Percentiles rank a stretch among this genome's conserved stretches.
Conservation (phyloP, 1,140 invertebrate species). For the Melanaphis sacchari region DNA sequence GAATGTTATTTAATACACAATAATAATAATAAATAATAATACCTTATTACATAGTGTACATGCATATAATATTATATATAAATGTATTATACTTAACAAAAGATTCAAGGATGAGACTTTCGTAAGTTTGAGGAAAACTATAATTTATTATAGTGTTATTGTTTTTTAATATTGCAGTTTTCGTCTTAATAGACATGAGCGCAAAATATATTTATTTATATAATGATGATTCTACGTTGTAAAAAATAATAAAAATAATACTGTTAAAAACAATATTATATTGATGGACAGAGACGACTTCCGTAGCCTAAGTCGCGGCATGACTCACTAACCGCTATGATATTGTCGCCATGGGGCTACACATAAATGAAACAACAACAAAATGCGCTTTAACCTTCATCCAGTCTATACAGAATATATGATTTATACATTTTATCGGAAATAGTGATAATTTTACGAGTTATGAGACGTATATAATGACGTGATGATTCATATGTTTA, state of each 20-base stretch:
- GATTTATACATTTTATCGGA: neutral
- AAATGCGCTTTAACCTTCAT: neutral
- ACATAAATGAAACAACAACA: neutral
- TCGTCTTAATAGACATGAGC: neutral
- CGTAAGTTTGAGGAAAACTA: neutral
- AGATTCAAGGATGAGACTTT: neutral
- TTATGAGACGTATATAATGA: neutral
- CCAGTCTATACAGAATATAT: neutral
- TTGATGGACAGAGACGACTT: neutral
- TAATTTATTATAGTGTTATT: neutral
- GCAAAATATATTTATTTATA: neutral
- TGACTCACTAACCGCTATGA: neutral
- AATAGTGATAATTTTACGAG: neutral
- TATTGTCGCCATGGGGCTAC: slow-evolving; percentile 6
- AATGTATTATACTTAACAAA: neutral
- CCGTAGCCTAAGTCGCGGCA: neutral
- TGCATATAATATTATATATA: neutral
- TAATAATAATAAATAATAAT: too few species aligned
- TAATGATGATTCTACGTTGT: neutral
- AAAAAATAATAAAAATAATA: neutral
- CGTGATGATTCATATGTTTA: neutral
- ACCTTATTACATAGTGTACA: neutral
- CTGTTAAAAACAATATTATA: neutral
- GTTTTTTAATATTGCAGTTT: neutral
- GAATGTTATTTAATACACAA: neutral